Evolutionary conservation across 1,140 invertebrate genomes (phyloP), one percentile per base, ranked within the genome.

Genomic region (Dendroctonus ponderosae): DNA sequence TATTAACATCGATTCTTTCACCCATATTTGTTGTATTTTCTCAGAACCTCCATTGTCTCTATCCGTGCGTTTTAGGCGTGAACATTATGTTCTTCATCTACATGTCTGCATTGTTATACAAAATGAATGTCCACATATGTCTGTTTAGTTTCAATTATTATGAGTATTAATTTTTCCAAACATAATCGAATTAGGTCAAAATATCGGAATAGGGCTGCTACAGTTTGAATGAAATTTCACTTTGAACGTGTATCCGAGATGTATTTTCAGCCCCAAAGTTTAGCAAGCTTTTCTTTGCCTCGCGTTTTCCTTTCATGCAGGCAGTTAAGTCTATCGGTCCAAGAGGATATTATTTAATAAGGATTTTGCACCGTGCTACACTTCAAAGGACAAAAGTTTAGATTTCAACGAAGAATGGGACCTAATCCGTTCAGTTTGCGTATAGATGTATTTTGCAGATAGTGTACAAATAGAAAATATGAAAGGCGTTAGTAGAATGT

Each of bases 301-400:
- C 42, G 53, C 15, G 5, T 56, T 11, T 64, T 54, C 11, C 53
- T 64, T 54, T 64, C 38, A 15, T n/a, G 9, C 7, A 42, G 26
- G 48, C 51, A 39, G 62, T 64, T 64, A 53, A 56, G 62, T 42
- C 53, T 64, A 64, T 54, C 56, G 51, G 62, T 7, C 50, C 53
- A 54, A 64, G 26, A 56, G 50, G 40, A n/a, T 62, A 51, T 62
- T 53, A 53, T 53, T 53, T 62, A 53, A 61, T 62, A 62, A 41
- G 50, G 39, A 50, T 49, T 61, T 61, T 42, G 42, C 50, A 60
- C 42, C 9, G 41, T 42, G 41, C 37, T 26, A 60, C 41, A 48
- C 42, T 60, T 60, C 8, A 12, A 8, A n/a, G 14, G 40, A 12
- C 41, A 8, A 12, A 46, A 60, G 48, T 48, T 12, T 60, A 60